A percentile compares a stretch with the other conserved stretches of the same genome.
Conservation (phyloP, 53 echinoderm and acorn worm species). For the Crossaster papposus region DNA sequence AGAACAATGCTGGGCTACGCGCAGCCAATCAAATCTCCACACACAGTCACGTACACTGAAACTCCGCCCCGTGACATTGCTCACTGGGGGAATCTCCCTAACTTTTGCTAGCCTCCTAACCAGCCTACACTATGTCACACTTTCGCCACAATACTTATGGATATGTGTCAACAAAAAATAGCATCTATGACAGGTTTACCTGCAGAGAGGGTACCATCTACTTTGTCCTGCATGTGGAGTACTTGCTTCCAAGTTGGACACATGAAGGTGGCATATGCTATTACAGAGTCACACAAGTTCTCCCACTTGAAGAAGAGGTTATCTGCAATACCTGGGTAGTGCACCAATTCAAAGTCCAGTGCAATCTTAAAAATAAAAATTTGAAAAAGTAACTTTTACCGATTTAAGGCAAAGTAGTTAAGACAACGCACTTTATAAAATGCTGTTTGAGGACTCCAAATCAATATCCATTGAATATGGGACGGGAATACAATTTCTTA, state of each 20-base stretch:
- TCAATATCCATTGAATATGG: too few species aligned
- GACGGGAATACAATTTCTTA: too few species aligned
- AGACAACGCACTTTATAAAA: neutral
- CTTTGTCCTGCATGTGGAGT: neutral
- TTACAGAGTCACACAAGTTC: neutral
- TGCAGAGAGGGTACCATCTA: neutral
- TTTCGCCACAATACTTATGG: too few species aligned
- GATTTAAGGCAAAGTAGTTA: neutral
- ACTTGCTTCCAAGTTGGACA: constrained; percentile 11
- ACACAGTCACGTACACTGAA: too few species aligned
- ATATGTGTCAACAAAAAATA: too few species aligned
- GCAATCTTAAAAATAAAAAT: neutral
- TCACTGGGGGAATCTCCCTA: too few species aligned
- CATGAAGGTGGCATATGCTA: constrained; percentile 11
- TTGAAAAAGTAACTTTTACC: neutral
- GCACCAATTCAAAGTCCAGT: neutral
- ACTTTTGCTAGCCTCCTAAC: too few species aligned
- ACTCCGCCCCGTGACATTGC: too few species aligned
- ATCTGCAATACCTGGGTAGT: neutral
- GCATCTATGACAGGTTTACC: neutral
- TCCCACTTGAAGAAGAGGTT: neutral
- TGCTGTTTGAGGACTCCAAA: too few species aligned
- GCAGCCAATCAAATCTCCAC: too few species aligned
- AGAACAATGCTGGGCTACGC: too few species aligned
- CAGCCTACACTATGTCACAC: too few species aligned